Evolutionary conservation across 2,113 vertebrate species (phyloP).

Genomic region (Myrmophylax atrothorax): DNA sequence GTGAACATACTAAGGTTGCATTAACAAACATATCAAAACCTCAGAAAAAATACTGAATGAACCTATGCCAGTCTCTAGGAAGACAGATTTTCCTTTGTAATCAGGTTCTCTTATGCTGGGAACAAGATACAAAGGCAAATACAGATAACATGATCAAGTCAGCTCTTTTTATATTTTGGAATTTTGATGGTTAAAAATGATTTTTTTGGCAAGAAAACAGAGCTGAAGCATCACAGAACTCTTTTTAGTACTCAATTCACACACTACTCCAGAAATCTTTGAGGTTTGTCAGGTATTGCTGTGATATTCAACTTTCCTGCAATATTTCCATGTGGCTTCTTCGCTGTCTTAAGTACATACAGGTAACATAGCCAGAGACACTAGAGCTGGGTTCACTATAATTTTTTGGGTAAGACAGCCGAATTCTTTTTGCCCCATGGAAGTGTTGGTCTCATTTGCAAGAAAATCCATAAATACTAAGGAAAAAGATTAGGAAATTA

Average conservation of each 20-base stretch:
- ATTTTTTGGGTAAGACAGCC: background rate
- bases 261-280: background rate
- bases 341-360: background rate
- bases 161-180: conserved; percentile 5
- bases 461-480: background rate
- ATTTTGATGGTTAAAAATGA: background rate
- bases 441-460: background rate
- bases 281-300: background rate
- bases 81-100: background rate
- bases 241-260: background rate
- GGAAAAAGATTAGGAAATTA: background rate
- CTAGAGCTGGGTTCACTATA: background rate
- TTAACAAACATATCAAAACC: background rate
- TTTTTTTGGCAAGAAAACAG: background rate
- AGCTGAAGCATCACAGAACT: background rate
- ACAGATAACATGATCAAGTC: background rate
- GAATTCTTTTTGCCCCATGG: background rate
- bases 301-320: background rate
- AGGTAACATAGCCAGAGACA: background rate
- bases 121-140: background rate
- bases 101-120: background rate
- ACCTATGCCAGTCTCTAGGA: background rate
- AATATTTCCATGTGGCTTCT: background rate
- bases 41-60: background rate
- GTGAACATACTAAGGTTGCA: background rate